Percentiles rank a stretch among this genome's conserved stretches.
Evolutionary conservation across 1,140 invertebrate species (phyloP).

Genomic region (Nasonia longicornis): DNA sequence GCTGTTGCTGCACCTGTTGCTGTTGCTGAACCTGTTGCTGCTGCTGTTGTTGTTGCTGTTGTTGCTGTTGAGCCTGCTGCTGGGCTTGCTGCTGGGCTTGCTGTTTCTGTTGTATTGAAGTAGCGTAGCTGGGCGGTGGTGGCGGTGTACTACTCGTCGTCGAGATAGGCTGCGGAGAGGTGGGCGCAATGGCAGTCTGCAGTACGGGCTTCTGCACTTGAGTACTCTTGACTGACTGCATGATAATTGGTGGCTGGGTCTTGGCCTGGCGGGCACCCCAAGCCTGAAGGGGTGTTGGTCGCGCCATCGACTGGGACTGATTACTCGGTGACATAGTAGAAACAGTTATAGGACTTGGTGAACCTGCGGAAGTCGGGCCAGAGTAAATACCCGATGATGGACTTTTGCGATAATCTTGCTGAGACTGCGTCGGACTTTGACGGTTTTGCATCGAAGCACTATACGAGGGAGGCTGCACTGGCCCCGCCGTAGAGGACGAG

Average conservation of each 20-base stretch:
- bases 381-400: conserved; percentile 86
- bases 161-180: conserved; percentile 75
- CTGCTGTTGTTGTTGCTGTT: conserved; percentile 58
- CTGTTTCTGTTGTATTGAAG: conserved; percentile 81
- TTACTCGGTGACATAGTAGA: conserved; percentile 72
- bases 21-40: conserved; percentile 66
- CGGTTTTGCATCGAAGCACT: conserved; percentile 86
- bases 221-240: conserved; percentile 95
- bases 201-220: conserved; percentile 93
- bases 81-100: conserved; percentile 67
- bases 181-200: conserved; percentile 92
- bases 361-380: conserved; percentile 81
- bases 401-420: conserved; percentile 81
- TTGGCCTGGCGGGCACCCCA: conserved; percentile 86
- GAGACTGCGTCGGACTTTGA: conserved; percentile 85
- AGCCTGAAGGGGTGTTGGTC: conserved; percentile 80
- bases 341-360: conserved; percentile 85
- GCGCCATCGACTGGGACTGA: conserved; percentile 71
- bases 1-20: conserved; percentile 67
- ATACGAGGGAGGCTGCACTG: conserved; percentile 85
- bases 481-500: conserved; percentile 70
- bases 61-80: conserved; percentile 64
- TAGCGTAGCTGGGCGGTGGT: conserved; percentile 84
- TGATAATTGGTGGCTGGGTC: conserved; percentile 91
- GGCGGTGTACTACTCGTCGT: conserved; percentile 70